These are phyloP conservation scores for Noctua janthe DNA, from an alignment of 2,888 invertebrate genomes.

Conservation along the genomic window DNA sequence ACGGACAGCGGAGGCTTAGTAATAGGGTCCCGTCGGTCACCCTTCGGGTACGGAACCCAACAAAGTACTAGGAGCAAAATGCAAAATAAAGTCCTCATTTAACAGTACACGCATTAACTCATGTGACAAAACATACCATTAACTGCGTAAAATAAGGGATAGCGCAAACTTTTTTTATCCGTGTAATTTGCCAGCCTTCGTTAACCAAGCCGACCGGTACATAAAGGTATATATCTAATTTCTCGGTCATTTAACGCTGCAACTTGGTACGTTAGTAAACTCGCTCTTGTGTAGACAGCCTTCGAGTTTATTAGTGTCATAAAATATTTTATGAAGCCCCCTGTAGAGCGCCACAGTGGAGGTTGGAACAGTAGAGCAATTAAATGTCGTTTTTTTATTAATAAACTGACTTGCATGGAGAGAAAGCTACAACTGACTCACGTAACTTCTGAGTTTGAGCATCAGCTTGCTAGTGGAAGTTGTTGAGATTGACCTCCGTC, in stretches of 20 bases:
- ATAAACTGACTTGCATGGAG: not conserved
- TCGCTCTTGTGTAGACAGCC: conserved; percentile 67
- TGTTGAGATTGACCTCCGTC: not conserved
- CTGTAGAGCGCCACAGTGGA: conserved; percentile 49
- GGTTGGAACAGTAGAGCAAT: conserved; percentile 32
- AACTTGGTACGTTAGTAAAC: conserved; percentile 65
- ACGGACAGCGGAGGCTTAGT: too few relatives aligned
- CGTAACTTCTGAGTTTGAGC: not conserved
- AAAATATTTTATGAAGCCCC: conserved; percentile 77
- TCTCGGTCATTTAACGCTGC: conserved; percentile 75
- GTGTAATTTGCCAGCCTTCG: conserved; percentile 61
- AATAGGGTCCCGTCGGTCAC: too few relatives aligned
- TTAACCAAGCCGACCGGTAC: conserved; percentile 62
- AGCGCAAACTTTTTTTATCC: conserved; percentile 58
- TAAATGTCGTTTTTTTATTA: not conserved
- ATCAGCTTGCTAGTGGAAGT: not conserved
- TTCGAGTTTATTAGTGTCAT: conserved; percentile 73
- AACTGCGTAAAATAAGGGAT: conserved; percentile 18
- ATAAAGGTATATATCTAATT: conserved; percentile 73
- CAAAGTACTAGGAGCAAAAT: not conserved
- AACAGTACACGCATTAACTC: not conserved
- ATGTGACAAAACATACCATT: conserved; percentile 25
- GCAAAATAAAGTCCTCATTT: not conserved
- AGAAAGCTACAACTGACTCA: not conserved
- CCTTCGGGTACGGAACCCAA: too few relatives aligned